Evolutionary conservation across 2,888 invertebrate species (phyloP).

Genomic region (Sicus ferrugineus): DNA sequence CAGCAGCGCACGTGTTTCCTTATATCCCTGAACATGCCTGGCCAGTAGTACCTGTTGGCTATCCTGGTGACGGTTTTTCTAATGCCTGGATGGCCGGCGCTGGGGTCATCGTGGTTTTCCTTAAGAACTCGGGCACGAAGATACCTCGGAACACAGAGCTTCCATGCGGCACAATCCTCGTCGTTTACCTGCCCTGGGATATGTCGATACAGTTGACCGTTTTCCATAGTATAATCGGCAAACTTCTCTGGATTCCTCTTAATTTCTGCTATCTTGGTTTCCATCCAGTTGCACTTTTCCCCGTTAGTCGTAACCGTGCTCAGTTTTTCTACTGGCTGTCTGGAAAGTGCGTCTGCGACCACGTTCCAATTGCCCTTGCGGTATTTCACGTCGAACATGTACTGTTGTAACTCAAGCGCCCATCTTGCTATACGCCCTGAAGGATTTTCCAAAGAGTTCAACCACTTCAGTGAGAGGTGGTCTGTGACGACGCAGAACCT

Average conservation of each 20-base stretch:
- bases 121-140: neutral
- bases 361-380: constrained; percentile 6
- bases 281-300: too few relatives aligned
- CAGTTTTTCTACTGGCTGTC: neutral
- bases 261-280: too few relatives aligned
- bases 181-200: neutral
- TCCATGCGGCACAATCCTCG: constrained; percentile 59
- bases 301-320: too few relatives aligned
- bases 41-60: too few relatives aligned
- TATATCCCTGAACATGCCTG: too few relatives aligned
- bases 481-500: neutral
- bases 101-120: too few relatives aligned
- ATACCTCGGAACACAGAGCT: constrained; percentile 39
- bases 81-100: too few relatives aligned
- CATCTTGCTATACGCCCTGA: neutral
- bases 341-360: neutral
- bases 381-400: neutral
- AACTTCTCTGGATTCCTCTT: neutral
- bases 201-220: neutral
- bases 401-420: neutral
- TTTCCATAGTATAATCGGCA: neutral
- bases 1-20: too few relatives aligned
- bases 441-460: neutral
- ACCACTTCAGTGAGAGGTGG: neutral
- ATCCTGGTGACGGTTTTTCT: too few relatives aligned